Conservation (phyloP, 2,113 vertebrate species). For the Crotalus helleri region DNA sequence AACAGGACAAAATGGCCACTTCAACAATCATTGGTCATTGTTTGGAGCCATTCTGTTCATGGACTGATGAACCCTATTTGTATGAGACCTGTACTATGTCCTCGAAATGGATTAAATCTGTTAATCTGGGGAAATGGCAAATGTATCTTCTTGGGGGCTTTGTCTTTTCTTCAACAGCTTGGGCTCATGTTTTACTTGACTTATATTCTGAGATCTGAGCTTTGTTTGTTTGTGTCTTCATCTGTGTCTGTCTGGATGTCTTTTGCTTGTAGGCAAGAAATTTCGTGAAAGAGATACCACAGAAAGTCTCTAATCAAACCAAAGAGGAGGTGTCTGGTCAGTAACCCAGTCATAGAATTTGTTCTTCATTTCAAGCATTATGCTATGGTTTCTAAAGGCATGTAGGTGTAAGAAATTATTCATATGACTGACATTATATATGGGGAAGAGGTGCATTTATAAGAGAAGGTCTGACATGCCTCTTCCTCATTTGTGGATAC, state of each 20-base stretch:
- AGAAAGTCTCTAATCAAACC: conserved; percentile 67
- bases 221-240: background rate
- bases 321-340: conserved; percentile 68
- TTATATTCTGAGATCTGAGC: background rate
- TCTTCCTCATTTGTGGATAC: background rate
- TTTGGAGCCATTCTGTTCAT: background rate
- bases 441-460: background rate
- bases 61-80: background rate
- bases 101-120: background rate
- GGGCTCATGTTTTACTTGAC: background rate
- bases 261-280: conserved; percentile 61
- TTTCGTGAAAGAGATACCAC: conserved; percentile 54
- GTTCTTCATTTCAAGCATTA: background rate
- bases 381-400: background rate
- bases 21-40: background rate
- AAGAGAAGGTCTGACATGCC: background rate
- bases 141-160: background rate
- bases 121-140: background rate
- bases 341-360: conserved; percentile 22
- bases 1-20: background rate
- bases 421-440: background rate
- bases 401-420: background rate
- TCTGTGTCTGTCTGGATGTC: background rate
- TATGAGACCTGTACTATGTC: background rate
- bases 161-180: background rate